Evolutionary conservation across 2,113 vertebrate species (phyloP), one percentile per base, ranked within the genome.

Genomic region (Hippopotamus amphibius): DNA sequence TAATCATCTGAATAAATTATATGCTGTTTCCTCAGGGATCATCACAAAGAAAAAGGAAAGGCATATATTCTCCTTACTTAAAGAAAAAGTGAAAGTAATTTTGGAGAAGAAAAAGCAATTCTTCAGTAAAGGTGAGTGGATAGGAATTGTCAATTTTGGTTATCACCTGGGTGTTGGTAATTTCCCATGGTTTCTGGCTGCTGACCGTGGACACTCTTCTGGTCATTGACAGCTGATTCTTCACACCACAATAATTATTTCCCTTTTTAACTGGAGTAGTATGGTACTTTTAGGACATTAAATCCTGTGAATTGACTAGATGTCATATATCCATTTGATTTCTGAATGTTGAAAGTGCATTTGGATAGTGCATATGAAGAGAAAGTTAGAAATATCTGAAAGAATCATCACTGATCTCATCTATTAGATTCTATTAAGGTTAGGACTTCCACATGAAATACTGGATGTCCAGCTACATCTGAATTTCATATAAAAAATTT

Each of bases 391-490:
- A 37, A 24, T 21, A 53, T 0, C 19, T 59, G 10, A 84, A 83
- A 43, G 68, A 46, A 21, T 69, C 9, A 86, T 57, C 30, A 55
- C 5, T 30, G 5, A 1, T 48, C 10, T 53, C 46, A 57, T 16
- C 3, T 17, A 53, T 24, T 26, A 59, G 6, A 57, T 37, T 19
- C 41, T 76, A 13, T 41, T 41, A 80, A 80, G 3, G 2, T 63
- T 63, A 55, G 4, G 1, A 86, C 69, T 94, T 69, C 0, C 10
- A 90, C 10, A 19, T 33, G 63, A 74, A 84, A 17, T 74, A 41
- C 71, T 30, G 0, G 1, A 68, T n/a, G 0, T 0, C 3, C 9
- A 16, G 4, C 41, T 71, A 55, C 26, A n/a, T 61, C 46, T 59
- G 1, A 69, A 21, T 89, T 55, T 76, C 55, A 85, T 0, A 28